Evolutionary conservation across 2,888 invertebrate genomes (phyloP), one percentile per base, ranked within the genome.

Genomic region (Gerris lacustris): DNA sequence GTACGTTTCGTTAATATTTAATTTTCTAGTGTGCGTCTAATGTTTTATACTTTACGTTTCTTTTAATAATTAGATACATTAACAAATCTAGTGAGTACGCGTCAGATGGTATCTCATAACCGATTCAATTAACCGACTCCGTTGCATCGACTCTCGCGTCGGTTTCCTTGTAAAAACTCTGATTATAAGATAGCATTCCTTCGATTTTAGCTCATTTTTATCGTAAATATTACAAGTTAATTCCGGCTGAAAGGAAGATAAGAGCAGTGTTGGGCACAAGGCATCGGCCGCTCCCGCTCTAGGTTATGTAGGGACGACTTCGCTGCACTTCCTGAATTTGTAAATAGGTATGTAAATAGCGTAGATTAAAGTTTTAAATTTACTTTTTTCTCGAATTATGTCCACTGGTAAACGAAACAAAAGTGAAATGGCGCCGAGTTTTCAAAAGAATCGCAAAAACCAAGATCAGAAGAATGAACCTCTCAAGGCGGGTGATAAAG

Each of bases 301-400:
- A 64, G 64, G 64, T 64, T 64, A 64, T 64, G 64, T 64, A 64
- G 64, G 18, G 31, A 64, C 9, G 64, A n/a, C 64, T 64, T 18
- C 64, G 18, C 31, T 64, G 15, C 55, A 64, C 64, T 64, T 64
- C 64, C 64, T 64, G 64, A 64, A 64, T 18, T 64, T 64, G 64
- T 64, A 64, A 64, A 64, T 64, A 64, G 64, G 64, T 64, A 64
- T 64, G 64, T 64, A 64, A 64, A 64, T 64, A 64, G 64, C 7
- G 64, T 64, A 64, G 64, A 18, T 64, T 18, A 64, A 64, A 31
- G 31, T 18, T 31, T 18, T 64, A 64, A 9, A 64, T 64, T 17
- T 11, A 55, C 55, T 55, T 64, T 64, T n/a, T 18, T 64, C 31
- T 31, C 17, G 31, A 18, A 64, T 31, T 64, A 64, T 64, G 64